Base-by-base conservation (phyloP, 2,797 vertebrate genomes). In the Synanceia verrucosa region DNA sequence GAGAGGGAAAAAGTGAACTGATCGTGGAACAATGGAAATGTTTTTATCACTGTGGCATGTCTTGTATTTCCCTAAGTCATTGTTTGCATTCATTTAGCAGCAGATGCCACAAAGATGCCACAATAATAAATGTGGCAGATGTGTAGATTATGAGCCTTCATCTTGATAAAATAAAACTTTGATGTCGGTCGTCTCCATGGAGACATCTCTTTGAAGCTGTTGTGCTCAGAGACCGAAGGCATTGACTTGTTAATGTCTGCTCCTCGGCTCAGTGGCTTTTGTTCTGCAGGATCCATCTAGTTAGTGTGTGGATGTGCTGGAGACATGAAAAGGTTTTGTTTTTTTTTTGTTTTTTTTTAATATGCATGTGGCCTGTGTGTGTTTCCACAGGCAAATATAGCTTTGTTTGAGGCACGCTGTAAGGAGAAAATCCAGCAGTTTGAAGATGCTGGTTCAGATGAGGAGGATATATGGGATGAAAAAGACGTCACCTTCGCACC, bases 351-450 rank as follows among this genome's bases (percentile, higher is more conserved):
- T 9, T 19, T 11, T 47, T 33, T 78, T 7, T 74, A 34, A 68
- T n/a, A n/a, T n/a, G 6, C n/a, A 4, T 65, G 3, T 63, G 46
- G 11, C 36, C 5, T 18, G 1, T 82, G 26, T 86, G 21, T 74
- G 26, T 33, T 69, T 76, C 41, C 34, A 21, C 61, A 99, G 98
- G 97, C 96, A 28, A 99, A 98, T 86, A 97, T 98, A 87, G 97
- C 98, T 66, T 91, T 99, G 84, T 99, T 99, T 92, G 98, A 99
- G 87, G 97, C 98, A 0, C 97, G 97, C 79, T 99, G 98, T 91
- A 99, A 99, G 88, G 98, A 99, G 76, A 93, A 97, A 86, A 99
- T 99, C 91, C 98, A 98, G 87, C 98, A 98, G 87, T 99, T 99
- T 90, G 97, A 99, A 86, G 98, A 99, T 67, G 94, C 95, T 26